Percentiles rank a stretch among this genome's conserved stretches.
Evolutionary conservation across 2,797 vertebrate species (phyloP).

Genomic region (Artibeus jamaicensis): DNA sequence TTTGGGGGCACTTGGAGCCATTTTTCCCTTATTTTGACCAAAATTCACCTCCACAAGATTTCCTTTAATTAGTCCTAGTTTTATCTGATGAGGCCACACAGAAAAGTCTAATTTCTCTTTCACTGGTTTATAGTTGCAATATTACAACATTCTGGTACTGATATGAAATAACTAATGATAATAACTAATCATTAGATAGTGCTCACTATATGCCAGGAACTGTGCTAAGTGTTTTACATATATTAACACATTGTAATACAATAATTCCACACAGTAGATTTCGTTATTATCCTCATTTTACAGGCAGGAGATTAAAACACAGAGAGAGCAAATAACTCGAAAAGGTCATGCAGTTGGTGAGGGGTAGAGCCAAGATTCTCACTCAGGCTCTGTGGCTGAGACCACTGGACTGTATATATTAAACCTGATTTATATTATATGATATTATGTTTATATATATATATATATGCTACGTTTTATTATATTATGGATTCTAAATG

Average conservation of each 20-base stretch:
- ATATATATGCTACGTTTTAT: neutral
- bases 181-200: neutral
- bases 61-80: neutral
- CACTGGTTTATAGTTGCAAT: neutral
- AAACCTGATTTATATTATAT: neutral
- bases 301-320: neutral
- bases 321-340: neutral
- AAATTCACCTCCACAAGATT: neutral
- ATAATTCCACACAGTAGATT: neutral
- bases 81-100: neutral
- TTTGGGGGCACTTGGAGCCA: neutral
- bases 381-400: neutral
- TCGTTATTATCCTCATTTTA: neutral
- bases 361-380: neutral
- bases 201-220: neutral
- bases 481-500: neutral
- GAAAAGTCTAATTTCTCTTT: neutral
- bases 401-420: neutral
- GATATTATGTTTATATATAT: neutral
- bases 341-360: neutral
- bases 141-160: neutral
- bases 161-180: neutral
- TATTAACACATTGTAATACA: neutral
- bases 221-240: neutral
- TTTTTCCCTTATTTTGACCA: neutral